Percentiles rank a stretch among this genome's conserved stretches.
These are phyloP conservation scores for Typhlomys cinereus DNA, from an alignment of 2,113 vertebrate genomes.

Conservation along the genomic window DNA sequence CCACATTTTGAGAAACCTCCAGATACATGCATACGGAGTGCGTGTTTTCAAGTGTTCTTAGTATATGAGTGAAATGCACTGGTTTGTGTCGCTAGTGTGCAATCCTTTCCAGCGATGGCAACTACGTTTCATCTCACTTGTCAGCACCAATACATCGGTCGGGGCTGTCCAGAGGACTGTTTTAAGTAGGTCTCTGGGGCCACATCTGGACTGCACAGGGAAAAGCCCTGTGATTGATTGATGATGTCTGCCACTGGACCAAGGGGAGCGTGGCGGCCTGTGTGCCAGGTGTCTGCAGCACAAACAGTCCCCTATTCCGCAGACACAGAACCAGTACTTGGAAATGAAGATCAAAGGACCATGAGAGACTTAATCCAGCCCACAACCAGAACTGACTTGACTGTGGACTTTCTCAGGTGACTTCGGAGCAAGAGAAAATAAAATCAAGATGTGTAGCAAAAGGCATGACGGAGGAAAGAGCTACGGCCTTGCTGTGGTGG, in stretches of 20 bases:
- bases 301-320: conserved; percentile 29
- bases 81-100: conserved; percentile 19
- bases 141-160: conserved; percentile 64
- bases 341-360: conserved; percentile 74
- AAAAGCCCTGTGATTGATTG: conserved; percentile 73
- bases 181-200: conserved; percentile 75
- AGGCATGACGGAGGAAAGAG: neutral
- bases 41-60: conserved; percentile 37
- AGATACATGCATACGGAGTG: neutral
- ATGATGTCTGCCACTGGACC: conserved; percentile 70
- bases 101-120: conserved; percentile 68
- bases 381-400: conserved; percentile 44
- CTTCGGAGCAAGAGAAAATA: conserved; percentile 66
- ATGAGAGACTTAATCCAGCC: conserved; percentile 59
- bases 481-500: neutral
- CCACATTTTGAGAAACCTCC: conserved; percentile 58
- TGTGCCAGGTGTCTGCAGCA: conserved; percentile 73
- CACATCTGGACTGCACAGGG: conserved; percentile 75
- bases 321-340: conserved; percentile 46
- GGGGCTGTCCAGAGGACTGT: conserved; percentile 51
- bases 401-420: conserved; percentile 65
- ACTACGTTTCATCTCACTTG: conserved; percentile 72
- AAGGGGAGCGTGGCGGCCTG: conserved; percentile 56
- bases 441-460: conserved; percentile 70
- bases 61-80: conserved; percentile 6